Conservation (phyloP, 2,797 vertebrate genomes). For the Microhierax caerulescens region DNA sequence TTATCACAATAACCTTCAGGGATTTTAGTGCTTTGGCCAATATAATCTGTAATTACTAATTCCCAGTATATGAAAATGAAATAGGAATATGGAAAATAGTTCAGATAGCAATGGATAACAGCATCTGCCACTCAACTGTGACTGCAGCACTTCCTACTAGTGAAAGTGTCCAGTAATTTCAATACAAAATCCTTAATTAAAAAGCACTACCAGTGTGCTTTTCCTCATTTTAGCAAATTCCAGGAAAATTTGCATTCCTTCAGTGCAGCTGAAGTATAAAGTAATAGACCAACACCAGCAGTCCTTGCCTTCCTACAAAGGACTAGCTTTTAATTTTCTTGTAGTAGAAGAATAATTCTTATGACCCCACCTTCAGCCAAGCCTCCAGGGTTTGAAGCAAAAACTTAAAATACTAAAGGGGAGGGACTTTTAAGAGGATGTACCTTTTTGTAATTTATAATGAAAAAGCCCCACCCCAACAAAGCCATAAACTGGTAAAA, state of each 20-base stretch:
- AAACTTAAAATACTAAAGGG: not conserved
- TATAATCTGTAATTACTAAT: not conserved
- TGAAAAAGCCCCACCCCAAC: fast-evolving
- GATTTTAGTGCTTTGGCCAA: not conserved
- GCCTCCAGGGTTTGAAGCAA: not conserved
- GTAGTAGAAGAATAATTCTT: not conserved
- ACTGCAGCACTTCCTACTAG: not conserved
- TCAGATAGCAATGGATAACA: not conserved
- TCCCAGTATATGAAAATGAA: not conserved
- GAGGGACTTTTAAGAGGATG: not conserved
- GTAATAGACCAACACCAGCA: fast-evolving
- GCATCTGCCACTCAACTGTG: not conserved
- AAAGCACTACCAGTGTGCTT: not conserved
- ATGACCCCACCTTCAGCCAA: not conserved
- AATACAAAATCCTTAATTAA: not conserved
- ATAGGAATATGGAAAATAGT: not conserved
- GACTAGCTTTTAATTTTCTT: not conserved
- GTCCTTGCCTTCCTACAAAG: not conserved
- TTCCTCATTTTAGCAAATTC: not conserved
- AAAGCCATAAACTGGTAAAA: not conserved
- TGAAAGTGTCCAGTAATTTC: not conserved
- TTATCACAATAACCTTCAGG: not conserved
- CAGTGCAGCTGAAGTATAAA: not conserved
- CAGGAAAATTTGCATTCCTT: not conserved
- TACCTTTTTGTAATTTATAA: not conserved